Conservation (phyloP, 2,113 vertebrate species). For the Plestiodon gilberti region DNA sequence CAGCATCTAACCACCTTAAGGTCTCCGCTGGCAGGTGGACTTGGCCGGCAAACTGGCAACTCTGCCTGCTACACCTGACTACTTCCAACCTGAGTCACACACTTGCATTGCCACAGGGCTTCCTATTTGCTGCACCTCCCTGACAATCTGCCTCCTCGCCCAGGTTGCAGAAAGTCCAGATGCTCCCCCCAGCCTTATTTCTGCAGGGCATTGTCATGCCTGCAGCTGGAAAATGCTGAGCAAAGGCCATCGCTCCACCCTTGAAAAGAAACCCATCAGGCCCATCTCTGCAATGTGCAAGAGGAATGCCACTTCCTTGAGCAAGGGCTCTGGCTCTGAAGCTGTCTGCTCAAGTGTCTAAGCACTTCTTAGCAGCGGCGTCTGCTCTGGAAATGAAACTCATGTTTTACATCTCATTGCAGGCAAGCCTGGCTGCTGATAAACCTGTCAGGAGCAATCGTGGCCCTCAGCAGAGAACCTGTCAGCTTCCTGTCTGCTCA, state of each 20-base stretch:
- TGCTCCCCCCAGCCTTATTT: not conserved
- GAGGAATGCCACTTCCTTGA: not conserved
- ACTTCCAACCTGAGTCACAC: not conserved
- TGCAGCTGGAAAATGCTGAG: not conserved
- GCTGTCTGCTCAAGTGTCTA: slow-evolving; percentile 44
- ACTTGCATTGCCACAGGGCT: not conserved
- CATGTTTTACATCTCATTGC: slow-evolving; percentile 55
- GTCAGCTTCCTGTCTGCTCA: slow-evolving; percentile 46
- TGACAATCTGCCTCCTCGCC: not conserved
- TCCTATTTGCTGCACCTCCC: not conserved
- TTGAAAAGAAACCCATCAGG: not conserved
- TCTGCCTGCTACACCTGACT: not conserved
- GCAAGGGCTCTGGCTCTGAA: slow-evolving; percentile 24
- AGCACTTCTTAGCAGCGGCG: slow-evolving; percentile 41
- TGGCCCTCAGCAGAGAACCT: slow-evolving; percentile 37
- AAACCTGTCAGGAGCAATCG: slow-evolving; percentile 58
- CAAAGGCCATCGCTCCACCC: too few relatives aligned
- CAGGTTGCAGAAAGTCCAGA: not conserved
- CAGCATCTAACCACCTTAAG: too few relatives aligned
- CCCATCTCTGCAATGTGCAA: not conserved
- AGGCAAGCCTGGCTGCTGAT: slow-evolving; percentile 40
- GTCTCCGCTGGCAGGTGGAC: too few relatives aligned
- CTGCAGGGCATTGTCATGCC: not conserved
- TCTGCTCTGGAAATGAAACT: slow-evolving; percentile 58
- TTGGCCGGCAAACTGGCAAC: too few relatives aligned